Conservation (phyloP, 2,113 vertebrate genomes). For the Alouatta palliata region DNA sequence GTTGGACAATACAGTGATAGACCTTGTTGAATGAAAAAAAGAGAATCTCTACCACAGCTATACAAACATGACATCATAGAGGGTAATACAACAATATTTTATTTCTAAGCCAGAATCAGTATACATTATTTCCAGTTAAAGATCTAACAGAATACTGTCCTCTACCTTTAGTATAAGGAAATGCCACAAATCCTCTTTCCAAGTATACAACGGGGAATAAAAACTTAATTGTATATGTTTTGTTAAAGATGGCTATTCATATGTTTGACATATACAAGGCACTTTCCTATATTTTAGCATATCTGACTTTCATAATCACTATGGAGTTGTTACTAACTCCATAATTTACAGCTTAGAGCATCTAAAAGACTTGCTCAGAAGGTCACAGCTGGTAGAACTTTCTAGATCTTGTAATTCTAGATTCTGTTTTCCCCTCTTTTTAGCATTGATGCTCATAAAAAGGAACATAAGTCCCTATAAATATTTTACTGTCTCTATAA, state of each 20-base stretch:
- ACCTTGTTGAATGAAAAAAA: neutral
- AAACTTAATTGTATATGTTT: neutral
- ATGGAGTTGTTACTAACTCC: neutral
- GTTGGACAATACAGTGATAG: neutral
- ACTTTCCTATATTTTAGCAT: neutral
- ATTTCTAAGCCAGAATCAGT: neutral
- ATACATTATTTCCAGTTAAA: neutral
- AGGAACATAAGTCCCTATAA: neutral
- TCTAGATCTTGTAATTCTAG: neutral
- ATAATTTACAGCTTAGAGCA: neutral
- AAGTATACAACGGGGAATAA: neutral
- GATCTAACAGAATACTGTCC: neutral
- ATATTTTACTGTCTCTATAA: constrained; percentile 38
- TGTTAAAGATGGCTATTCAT: neutral
- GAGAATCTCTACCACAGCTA: neutral
- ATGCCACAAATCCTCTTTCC: neutral
- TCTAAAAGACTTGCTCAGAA: neutral
- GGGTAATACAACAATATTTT: neutral
- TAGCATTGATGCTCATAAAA: neutral
- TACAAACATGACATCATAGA: neutral
- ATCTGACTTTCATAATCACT: neutral
- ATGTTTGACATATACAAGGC: neutral
- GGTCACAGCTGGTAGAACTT: neutral
- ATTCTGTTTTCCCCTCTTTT: neutral
- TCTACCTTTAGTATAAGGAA: neutral